A percentile compares a stretch with the other conserved stretches of the same genome.
Evolutionary conservation across 2,797 vertebrate species (phyloP).

Genomic region (Anabas testudineus): DNA sequence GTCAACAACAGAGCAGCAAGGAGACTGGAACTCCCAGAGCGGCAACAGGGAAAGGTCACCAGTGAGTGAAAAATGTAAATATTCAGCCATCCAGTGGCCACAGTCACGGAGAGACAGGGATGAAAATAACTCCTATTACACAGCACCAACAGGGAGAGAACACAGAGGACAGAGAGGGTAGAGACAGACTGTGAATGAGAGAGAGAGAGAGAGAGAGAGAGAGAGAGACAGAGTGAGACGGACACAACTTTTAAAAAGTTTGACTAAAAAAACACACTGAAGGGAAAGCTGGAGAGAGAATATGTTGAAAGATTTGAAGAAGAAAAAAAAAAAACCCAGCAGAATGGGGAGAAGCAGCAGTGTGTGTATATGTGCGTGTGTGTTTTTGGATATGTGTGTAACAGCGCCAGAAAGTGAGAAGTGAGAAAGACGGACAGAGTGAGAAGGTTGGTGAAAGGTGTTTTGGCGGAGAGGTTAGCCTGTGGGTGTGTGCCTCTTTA

Average conservation of each 20-base stretch:
- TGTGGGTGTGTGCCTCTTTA: slow-evolving; percentile 76
- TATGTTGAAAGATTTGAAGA: slow-evolving; percentile 62
- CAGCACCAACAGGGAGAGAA: slow-evolving; percentile 72
- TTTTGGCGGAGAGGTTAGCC: slow-evolving; percentile 47
- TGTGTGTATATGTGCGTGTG: slow-evolving; percentile 51
- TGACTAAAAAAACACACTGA: slow-evolving; percentile 44
- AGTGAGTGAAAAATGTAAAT: slow-evolving; percentile 85
- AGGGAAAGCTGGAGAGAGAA: slow-evolving; percentile 44
- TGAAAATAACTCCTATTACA: slow-evolving; percentile 82
- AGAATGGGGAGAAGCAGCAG: slow-evolving; percentile 39
- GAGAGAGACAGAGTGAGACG: slow-evolving; percentile 57
- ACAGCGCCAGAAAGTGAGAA: slow-evolving; percentile 33
- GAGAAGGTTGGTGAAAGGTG: slow-evolving; percentile 57
- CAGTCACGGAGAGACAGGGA: slow-evolving; percentile 75
- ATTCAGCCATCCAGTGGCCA: slow-evolving; percentile 78
- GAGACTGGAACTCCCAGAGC: slow-evolving; percentile 80
- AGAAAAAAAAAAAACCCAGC: slow-evolving; percentile 25
- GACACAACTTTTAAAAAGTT: slow-evolving; percentile 77
- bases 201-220: slow-evolving; percentile 59
- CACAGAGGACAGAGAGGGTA: slow-evolving; percentile 71
- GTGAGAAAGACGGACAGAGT: slow-evolving; percentile 44
- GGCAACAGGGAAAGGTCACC: slow-evolving; percentile 77
- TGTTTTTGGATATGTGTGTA: slow-evolving; percentile 38
- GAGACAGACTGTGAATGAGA: slow-evolving; percentile 66
- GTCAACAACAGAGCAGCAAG: slow-evolving; percentile 79